Evolutionary conservation across 2,113 vertebrate genomes (phyloP), one percentile per base, ranked within the genome.

Genomic region (Lophius piscatorius): DNA sequence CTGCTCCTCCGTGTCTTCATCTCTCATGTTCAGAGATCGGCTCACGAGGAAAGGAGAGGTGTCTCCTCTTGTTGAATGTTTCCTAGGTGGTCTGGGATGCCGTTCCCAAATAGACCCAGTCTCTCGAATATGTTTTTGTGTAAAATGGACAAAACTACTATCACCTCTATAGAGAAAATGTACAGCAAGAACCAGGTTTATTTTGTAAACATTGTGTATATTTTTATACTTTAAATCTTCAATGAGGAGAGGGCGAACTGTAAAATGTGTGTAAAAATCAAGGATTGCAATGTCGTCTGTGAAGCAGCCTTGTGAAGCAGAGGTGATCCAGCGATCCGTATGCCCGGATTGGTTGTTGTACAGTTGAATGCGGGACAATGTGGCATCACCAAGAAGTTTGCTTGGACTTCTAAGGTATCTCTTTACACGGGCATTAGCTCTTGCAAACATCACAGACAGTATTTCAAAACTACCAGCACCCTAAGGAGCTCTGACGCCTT

Each of bases 181-280:
- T 81, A 80, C 67, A 72, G 58, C n/a, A 31, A 67, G 21, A 82
- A 75, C 22, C 31, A 63, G 35, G 41, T 70, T 81, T 77, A 80
- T 90, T 89, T 90, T 85, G 74, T 82, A 77, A 82, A 58, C 61
- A 65, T 49, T 78, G 40, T 87, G 55, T 87, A 76, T 91, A 88
- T 91, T 91, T 91, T 89, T 91, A 70, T 89, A 90, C 70, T 66
- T 69, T 63, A 36, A 23, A 26, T 33, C 23, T 41, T 60, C 51
- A 26, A 39, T 40, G 18, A 7, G 34, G 10, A 33, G 10, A 35
- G 8, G 16, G 40, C 48, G 45, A 23, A 33, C 63, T 55, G 23
- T 11, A n/a, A n/a, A n/a, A n/a, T n/a, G n/a, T n/a, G n/a, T n/a
- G n/a, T n/a, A n/a, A n/a, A n/a, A n/a, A n/a, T n/a, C n/a, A n/a